These are phyloP conservation scores for Tachina fera DNA, from an alignment of 2,888 invertebrate species.

Conservation along the genomic window DNA sequence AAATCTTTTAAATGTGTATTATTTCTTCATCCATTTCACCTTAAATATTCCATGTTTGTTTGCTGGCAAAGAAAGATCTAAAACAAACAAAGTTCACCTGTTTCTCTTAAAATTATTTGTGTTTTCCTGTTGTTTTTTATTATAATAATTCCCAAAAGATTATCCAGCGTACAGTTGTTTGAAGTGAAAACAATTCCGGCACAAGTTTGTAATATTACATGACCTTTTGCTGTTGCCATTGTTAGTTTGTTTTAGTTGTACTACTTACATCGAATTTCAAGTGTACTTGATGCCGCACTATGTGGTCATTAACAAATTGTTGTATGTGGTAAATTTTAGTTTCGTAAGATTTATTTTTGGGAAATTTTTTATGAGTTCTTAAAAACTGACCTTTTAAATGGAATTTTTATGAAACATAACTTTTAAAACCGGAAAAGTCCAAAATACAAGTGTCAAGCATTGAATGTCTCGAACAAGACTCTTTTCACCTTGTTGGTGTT, in stretches of 20 bases:
- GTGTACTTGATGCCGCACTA: slow-evolving; percentile 7
- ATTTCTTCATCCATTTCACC: slow-evolving; percentile 43
- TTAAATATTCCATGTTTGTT: slow-evolving; percentile 46
- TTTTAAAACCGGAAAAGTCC: slow-evolving; percentile 59
- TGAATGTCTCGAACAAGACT: slow-evolving; percentile 23
- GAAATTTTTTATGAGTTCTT: slow-evolving; percentile 56
- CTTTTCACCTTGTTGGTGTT: slow-evolving; percentile 46
- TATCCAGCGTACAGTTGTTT: slow-evolving; percentile 25
- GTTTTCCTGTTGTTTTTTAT: slow-evolving; percentile 27
- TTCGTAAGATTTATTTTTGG: slow-evolving; percentile 55
- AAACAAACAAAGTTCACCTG: slow-evolving; percentile 62
- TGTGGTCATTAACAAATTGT: slow-evolving; percentile 43
- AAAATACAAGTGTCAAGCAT: slow-evolving; percentile 37
- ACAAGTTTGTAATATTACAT: slow-evolving; percentile 67
- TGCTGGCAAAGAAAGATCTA: slow-evolving; percentile 48
- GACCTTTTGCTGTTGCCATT: slow-evolving; percentile 40
- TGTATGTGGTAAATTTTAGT: slow-evolving; percentile 16
- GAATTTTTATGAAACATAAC: slow-evolving; percentile 7
- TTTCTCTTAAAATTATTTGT: slow-evolving; percentile 17
- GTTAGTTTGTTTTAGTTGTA: neutral
- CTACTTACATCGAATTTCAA: slow-evolving; percentile 28
- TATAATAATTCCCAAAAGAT: slow-evolving; percentile 22
- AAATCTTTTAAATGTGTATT: slow-evolving; percentile 62
- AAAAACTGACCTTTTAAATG: neutral
- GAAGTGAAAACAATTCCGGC: slow-evolving; percentile 29